phyloP scores from a whole-genome alignment of 2,113 vertebrate genomes.

The Lepus europaeus region DNA sequence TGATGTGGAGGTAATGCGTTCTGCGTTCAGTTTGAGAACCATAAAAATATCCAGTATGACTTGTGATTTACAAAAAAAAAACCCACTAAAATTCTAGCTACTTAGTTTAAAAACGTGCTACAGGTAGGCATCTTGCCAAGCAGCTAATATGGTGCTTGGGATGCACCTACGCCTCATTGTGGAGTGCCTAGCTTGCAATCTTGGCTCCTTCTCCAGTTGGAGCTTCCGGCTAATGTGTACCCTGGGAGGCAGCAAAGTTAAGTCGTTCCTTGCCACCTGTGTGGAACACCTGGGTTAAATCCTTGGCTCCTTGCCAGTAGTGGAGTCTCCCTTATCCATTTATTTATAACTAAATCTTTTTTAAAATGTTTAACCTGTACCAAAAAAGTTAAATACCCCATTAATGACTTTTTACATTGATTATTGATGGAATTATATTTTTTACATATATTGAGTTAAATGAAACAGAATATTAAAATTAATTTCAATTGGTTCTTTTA shows the following conservation, averaged over 20 bases:
- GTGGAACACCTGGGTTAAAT: no score
- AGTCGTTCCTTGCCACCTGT: no score
- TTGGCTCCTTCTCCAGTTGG: no score
- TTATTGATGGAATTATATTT: background rate
- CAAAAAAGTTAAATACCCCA: background rate
- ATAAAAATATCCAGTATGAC: background rate
- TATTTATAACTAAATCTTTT: no score
- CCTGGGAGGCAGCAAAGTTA: no score
- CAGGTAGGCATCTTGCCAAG: no score
- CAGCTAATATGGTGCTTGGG: no score
- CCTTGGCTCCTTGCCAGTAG: no score
- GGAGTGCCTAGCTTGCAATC: no score
- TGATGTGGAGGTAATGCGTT: background rate
- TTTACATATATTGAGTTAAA: background rate
- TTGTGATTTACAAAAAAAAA: background rate
- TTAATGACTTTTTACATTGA: background rate
- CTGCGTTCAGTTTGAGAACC: background rate
- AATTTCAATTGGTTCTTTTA: background rate
- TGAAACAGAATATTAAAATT: conserved; percentile 39
- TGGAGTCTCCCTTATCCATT: no score
- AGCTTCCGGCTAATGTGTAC: no score
- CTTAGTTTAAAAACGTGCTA: background rate
- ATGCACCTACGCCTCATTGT: no score
- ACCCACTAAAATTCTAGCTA: background rate
- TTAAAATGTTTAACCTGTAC: background rate